Evolutionary conservation across 2,797 vertebrate species (phyloP), one percentile per base, ranked within the genome.

Genomic region (Galagoides demidoff): DNA sequence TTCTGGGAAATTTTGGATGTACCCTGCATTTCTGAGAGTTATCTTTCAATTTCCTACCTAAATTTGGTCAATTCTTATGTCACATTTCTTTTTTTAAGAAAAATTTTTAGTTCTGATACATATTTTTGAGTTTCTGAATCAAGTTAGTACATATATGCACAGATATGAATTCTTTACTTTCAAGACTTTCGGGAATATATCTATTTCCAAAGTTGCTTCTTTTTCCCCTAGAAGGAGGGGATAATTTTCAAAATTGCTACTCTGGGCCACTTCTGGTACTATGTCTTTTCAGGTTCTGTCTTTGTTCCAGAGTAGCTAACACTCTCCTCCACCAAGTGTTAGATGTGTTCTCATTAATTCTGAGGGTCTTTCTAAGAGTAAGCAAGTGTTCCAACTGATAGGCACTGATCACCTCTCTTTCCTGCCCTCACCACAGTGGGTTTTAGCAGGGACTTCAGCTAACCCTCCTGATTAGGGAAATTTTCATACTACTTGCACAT

Each of bases 391-490:
- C 31, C 31, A 64, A 3, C 0, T 45, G 7, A 27, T 45, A 52
- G 31, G 6, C 2, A 17, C 20, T 73, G 9, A 25, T 37, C 6
- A 5, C 12, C 11, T 39, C 45, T 64, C 19, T n/a, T 85, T 66
- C 31, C 64, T 1, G 1, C 3, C 73, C 85, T 16, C 0, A 43
- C n/a, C 1, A 4, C 29, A 6, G 14, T 17, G 23, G 8, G 3
- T 64, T 64, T 68, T 76, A 25, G 3, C 13, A 55, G 20, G 37
- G 19, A 82, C 9, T 70, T 23, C 7, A 73, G 19, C 7, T 82
- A 27, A 55, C 11, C 31, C 0, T 94, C 16, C 11, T 70, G 11
- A 0, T 25, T 49, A 52, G 23, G 8, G 1, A 59, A 7, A 25
- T 84, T 76, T 76, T 17, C 2, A 2, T 9, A 2, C 10, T 31